Evolutionary conservation across 1,140 invertebrate genomes (phyloP), one percentile per base, ranked within the genome.

Genomic region (Apis cerana): DNA sequence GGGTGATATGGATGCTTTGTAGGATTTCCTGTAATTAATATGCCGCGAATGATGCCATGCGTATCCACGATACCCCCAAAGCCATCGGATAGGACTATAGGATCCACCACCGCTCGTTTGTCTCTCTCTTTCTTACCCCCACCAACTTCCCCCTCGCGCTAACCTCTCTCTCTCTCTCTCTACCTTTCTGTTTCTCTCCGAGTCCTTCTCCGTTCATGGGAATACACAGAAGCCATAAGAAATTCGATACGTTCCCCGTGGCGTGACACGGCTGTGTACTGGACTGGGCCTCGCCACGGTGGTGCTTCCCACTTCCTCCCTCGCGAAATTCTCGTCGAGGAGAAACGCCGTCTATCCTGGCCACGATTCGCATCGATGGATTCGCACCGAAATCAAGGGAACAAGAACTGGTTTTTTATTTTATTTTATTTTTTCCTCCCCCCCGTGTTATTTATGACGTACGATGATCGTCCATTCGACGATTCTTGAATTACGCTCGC

Each of bases 271-370:
- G 85, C 86, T 85, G 84, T 88, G 84, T 85, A 87, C 85, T 43
- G 75, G 80, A 82, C 80, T 58, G 72, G 83, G 58, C 68, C 71
- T 54, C 85, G 89, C 90, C 89, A 88, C 90, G 90, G 90, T 93
- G 91, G 93, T 94, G 93, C 93, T 94, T 94, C 93, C 93, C 93
- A 94, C 93, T 94, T 94, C 93, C 93, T 94, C 90, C 89, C 90
- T 90, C 82, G 61, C 70, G 77, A 82, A 82, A 88, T 72, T 71
- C 80, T 82, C 67, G 13, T 8, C n/a, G 65, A 69, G n/a, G 54
- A 71, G 68, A 65, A 65, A 54, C 77, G 43, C 8, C 61, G 62
- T 77, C 84, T 61, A 27, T 82, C 65, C 74, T 87, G 62, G 68
- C 76, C 83, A 83, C 59, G 69, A 88, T 80, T 80, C 83, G 76